Percentiles rank a stretch among this genome's conserved stretches.
Conservation (phyloP, 2,888 invertebrate species). For the Campoletis raptor region DNA sequence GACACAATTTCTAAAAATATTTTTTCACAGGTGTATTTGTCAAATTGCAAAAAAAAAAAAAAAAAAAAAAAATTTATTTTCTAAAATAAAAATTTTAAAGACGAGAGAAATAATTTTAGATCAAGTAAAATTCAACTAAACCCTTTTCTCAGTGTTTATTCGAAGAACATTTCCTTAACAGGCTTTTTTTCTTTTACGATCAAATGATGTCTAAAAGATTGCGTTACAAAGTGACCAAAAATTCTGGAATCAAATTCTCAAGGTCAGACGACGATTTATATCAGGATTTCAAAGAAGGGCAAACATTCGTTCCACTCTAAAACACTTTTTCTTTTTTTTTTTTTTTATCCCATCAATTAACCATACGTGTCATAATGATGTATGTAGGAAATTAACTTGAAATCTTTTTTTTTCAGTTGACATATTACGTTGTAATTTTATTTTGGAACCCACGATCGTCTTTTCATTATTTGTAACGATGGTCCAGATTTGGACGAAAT, state of each 20-base stretch:
- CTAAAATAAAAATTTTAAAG: not conserved
- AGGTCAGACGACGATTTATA: not conserved
- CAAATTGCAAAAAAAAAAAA: not conserved
- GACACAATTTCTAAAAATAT: too few species aligned
- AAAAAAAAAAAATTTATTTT: not conserved
- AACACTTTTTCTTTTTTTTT: not conserved
- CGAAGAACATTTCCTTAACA: not conserved
- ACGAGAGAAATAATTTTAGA: too few species aligned
- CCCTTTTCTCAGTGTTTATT: too few species aligned
- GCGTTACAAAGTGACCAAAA: not conserved
- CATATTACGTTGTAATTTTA: not conserved
- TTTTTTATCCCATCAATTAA: not conserved
- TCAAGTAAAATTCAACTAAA: too few species aligned
- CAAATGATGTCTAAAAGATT: not conserved
- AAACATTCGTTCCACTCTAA: slow-evolving; percentile 15
- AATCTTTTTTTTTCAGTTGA: not conserved
- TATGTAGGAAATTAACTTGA: not conserved
- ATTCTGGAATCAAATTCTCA: not conserved
- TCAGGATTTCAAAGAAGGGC: not conserved
- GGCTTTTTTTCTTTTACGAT: not conserved
- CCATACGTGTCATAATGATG: not conserved
- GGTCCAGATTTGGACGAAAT: not conserved
- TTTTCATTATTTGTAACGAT: not conserved
- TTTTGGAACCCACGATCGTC: not conserved
- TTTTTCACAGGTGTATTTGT: too few species aligned